Percentiles rank a stretch among this genome's conserved stretches.
These are phyloP conservation scores for Perodicticus potto DNA, from an alignment of 2,797 vertebrate genomes.

Conservation along the genomic window DNA sequence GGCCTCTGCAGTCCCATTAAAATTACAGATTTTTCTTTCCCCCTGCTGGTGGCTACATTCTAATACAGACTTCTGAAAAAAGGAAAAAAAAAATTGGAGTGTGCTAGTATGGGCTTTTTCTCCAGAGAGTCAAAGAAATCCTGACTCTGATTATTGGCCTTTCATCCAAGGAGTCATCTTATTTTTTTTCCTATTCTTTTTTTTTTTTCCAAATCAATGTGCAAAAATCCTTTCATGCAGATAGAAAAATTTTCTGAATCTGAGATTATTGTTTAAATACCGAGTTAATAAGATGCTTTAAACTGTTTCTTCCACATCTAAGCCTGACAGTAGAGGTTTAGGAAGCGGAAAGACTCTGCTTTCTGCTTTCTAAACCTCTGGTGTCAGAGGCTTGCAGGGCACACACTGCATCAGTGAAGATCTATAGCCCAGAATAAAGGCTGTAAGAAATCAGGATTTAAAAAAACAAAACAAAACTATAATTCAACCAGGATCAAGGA, in stretches of 20 bases:
- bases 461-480: background rate
- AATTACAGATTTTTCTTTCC: background rate
- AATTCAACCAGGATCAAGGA: constrained; percentile 35
- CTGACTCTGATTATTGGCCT: constrained; percentile 54
- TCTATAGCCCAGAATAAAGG: constrained; percentile 26
- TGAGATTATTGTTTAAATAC: constrained; percentile 40
- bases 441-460: background rate
- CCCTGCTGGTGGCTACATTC: background rate
- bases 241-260: constrained; percentile 50
- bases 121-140: constrained; percentile 64
- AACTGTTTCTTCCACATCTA: constrained; percentile 28
- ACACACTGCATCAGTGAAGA: background rate
- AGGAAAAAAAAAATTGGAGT: background rate
- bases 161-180: constrained; percentile 2
- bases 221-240: constrained; percentile 51
- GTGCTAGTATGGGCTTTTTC: constrained; percentile 27
- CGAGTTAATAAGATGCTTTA: constrained; percentile 45
- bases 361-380: background rate
- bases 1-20: constrained; percentile 69
- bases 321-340: background rate
- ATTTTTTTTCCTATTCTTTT: background rate
- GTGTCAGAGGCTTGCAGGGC: background rate
- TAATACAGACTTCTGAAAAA: constrained; percentile 35
- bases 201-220: background rate
- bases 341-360: background rate